Conservation (phyloP, 1,140 invertebrate genomes). For the Ceratoteleas bidentatus region DNA sequence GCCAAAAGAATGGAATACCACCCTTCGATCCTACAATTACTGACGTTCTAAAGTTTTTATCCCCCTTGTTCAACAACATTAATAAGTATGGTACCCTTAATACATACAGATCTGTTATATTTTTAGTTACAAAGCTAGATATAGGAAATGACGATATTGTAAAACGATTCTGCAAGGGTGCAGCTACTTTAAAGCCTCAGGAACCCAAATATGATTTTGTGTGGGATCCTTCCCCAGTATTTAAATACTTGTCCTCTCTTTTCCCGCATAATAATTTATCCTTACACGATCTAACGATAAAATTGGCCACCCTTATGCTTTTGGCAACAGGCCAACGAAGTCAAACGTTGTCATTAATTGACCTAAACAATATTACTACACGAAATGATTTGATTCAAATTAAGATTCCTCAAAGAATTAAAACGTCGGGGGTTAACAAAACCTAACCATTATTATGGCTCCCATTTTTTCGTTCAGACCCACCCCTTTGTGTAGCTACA, state of each 20-base stretch:
- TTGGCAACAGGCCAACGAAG: background rate
- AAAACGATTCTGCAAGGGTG: background rate
- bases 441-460: background rate
- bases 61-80: background rate
- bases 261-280: background rate
- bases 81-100: conserved; percentile 5
- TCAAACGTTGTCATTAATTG: background rate
- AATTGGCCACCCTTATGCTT: background rate
- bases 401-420: conserved; percentile 1
- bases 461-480: background rate
- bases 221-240: background rate
- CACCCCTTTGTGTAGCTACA: background rate
- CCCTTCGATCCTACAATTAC: background rate
- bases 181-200: background rate
- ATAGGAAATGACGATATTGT: background rate
- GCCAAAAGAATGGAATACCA: background rate
- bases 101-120: conserved; percentile 1
- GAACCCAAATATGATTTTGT: background rate
- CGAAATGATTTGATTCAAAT: background rate
- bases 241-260: background rate
- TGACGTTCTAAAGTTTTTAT: background rate
- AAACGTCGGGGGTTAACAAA: background rate
- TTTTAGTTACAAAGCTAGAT: conserved; percentile 1
- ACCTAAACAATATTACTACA: background rate
- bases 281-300: background rate